Base-by-base conservation (phyloP, 2,797 vertebrate genomes). In the Phoeniculus purpureus region DNA sequence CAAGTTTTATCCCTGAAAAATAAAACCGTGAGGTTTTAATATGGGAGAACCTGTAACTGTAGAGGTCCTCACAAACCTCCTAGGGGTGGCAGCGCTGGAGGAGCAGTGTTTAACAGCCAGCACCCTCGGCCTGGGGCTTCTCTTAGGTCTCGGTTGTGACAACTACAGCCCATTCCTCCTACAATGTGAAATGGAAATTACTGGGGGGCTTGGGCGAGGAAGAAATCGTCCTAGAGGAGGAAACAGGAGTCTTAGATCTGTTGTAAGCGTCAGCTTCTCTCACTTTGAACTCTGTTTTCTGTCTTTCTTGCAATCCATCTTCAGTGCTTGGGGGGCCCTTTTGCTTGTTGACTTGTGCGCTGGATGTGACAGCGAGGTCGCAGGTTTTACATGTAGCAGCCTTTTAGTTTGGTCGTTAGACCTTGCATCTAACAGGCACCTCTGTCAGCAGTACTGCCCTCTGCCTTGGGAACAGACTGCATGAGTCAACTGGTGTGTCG, bases 61-160 rank as follows among this genome's bases (percentile, higher is more conserved):
- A 26, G 43, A 45, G 54, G 27, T n/a, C 56, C 48, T 91, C 10
- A 5, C 20, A 15, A 75, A n/a, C 18, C 52, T 22, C 15, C 21
- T 62, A 65, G 65, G 59, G 67, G 48, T 4, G 15, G 61, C 77
- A 61, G 50, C 60, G 12, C 31, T 37, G 74, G 48, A 10, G 32
- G 16, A 29, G 16, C 51, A 19, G 45, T 29, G 22, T 27, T 72
- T 31, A 59, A 54, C 43, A 40, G 23, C 43, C 1, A 1, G 37
- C 37, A 54, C 2, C 0, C 2, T 0, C 22, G 27, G 19, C 2
- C 71, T 55, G 32, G 13, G 29, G 23, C 43, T 62, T 23, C 40
- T 78, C 31, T 37, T 62, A 19, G 21, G 7, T 40, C 65, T 65
- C 34, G 5, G 60, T 12, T 17, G 17, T 29, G 59, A 78, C 32